Percentiles rank a stretch among this genome's conserved stretches.
Evolutionary conservation across 2,888 invertebrate species (phyloP).

Genomic region (Tipula helvola): DNA sequence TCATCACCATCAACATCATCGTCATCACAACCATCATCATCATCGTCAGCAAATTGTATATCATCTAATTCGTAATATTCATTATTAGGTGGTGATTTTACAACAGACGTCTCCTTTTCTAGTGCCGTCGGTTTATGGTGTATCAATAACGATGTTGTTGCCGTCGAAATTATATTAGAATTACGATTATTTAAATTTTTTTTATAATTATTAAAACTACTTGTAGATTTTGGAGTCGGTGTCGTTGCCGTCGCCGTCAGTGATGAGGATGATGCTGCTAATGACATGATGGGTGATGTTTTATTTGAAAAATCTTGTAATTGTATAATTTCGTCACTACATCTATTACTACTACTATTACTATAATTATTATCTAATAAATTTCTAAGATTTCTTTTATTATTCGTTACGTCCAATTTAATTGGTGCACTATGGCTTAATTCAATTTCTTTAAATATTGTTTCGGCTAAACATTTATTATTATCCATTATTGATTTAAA

Average conservation of each 20-base stretch:
- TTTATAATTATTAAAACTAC: neutral
- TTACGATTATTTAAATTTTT: conserved; percentile 5
- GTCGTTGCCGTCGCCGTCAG: conserved; percentile 23
- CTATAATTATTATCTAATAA: neutral
- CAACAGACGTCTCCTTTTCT: conserved; percentile 53
- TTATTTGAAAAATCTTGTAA: conserved; percentile 12
- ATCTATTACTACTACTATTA: neutral
- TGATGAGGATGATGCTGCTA: conserved; percentile 27
- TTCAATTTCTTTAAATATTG: conserved; percentile 11
- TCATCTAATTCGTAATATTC: conserved; percentile 47
- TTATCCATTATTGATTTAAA: conserved; percentile 30
- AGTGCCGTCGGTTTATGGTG: conserved; percentile 27
- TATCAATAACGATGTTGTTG: conserved; percentile 19
- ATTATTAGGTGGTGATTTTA: conserved; percentile 48
- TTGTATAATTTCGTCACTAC: conserved; percentile 9
- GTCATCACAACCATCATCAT: conserved; percentile 17
- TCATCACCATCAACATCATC: neutral
- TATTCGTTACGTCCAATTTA: neutral
- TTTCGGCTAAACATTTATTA: conserved; percentile 12
- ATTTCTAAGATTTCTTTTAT: neutral
- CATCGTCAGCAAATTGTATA: conserved; percentile 58
- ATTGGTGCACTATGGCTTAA: conserved; percentile 14
- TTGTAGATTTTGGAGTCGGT: conserved; percentile 26
- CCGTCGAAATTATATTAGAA: conserved; percentile 27
- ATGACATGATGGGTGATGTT: neutral